Conservation (phyloP, 2,888 invertebrate genomes). For the Ischnus inquisitorius region DNA sequence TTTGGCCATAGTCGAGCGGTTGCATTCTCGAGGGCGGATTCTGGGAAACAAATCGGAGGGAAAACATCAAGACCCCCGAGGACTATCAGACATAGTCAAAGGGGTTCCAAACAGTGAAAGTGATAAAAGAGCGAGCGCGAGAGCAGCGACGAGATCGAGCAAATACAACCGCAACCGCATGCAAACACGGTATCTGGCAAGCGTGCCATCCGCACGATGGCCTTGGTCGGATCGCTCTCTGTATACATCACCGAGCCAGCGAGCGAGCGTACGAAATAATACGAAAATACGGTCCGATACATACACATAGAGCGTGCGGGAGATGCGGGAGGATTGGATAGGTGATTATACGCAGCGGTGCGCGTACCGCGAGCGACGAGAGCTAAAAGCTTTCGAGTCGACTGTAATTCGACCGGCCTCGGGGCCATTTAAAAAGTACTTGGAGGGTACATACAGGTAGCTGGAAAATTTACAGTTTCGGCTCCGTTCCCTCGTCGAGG, state of each 20-base stretch:
- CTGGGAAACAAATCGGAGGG: constrained; percentile 69
- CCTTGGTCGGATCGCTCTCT: constrained; percentile 2
- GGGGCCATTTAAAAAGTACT: constrained; percentile 12
- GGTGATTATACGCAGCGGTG: not conserved
- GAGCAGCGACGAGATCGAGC: constrained; percentile 55
- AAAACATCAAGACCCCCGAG: constrained; percentile 68
- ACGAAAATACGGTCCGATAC: not conserved
- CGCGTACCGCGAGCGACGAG: not conserved
- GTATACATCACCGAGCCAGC: constrained; percentile 31
- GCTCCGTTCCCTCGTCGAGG: constrained; percentile 11
- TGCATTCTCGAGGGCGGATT: constrained; percentile 31
- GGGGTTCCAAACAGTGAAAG: constrained; percentile 34
- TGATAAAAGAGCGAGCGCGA: not conserved
- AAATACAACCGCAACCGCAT: constrained; percentile 68
- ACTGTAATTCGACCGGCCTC: constrained; percentile 12
- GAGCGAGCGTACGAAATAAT: constrained; percentile 23
- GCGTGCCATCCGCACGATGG: constrained; percentile 32
- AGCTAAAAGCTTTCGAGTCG: constrained; percentile 6
- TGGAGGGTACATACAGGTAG: not conserved
- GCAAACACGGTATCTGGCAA: constrained; percentile 45
- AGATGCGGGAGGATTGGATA: not conserved
- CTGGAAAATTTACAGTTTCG: constrained; percentile 5
- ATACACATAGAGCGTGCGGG: not conserved
- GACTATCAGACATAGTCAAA: constrained; percentile 60
- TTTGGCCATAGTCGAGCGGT: not conserved